These are phyloP conservation scores for Mylabris sibirica DNA, from an alignment of 2,888 invertebrate species.

Conservation along the genomic window DNA sequence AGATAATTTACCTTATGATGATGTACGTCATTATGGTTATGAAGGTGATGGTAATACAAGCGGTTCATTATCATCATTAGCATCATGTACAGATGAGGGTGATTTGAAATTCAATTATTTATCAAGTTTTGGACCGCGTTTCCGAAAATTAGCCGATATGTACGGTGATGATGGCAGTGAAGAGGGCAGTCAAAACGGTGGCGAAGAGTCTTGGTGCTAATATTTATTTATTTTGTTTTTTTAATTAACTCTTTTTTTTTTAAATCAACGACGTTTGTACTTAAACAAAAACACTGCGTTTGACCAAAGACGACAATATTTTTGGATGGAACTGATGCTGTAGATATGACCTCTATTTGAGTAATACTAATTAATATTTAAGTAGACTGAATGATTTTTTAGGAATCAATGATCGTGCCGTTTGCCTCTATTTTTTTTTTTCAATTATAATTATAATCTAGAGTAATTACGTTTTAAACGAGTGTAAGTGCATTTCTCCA, in stretches of 20 bases:
- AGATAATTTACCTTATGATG: constrained; percentile 91
- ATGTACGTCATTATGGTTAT: constrained; percentile 96
- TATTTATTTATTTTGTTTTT: constrained; percentile 26
- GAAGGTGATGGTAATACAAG: constrained; percentile 94
- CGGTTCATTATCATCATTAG: constrained; percentile 90
- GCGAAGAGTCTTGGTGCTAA: constrained; percentile 86
- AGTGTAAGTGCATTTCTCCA: constrained; percentile 7
- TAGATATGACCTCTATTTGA: constrained; percentile 16
- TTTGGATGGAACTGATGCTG: constrained; percentile 47
- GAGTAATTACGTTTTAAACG: background rate
- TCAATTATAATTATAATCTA: background rate
- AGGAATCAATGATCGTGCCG: constrained; percentile 8
- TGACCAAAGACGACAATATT: constrained; percentile 52
- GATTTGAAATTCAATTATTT: constrained; percentile 94
- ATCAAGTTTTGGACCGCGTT: constrained; percentile 94
- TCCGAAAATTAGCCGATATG: constrained; percentile 93
- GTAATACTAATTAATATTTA: constrained; percentile 21
- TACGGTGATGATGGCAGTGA: constrained; percentile 90
- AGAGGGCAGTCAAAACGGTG: constrained; percentile 78
- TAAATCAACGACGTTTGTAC: constrained; percentile 40
- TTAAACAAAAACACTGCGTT: constrained; percentile 46
- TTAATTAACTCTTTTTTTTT: constrained; percentile 8
- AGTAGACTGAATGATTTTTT: constrained; percentile 3
- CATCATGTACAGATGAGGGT: constrained; percentile 71
- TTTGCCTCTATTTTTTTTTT: background rate